A percentile compares a stretch with the other conserved stretches of the same genome.
These are phyloP conservation scores for Phocides pigmalion DNA, from an alignment of 1,140 invertebrate genomes.

Conservation along the genomic window DNA sequence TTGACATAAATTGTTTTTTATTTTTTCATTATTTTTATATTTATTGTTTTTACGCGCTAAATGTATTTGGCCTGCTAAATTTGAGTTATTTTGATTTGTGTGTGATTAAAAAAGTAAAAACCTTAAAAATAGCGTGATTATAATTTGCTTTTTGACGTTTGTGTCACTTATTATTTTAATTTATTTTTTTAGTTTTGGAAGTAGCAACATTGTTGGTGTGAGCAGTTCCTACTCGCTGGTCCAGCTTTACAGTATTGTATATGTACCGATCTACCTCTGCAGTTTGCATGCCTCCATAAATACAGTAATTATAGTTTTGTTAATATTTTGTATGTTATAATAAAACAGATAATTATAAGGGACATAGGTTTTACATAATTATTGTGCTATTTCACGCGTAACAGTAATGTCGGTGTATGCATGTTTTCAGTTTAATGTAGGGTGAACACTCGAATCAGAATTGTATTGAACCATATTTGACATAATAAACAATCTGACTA, in stretches of 20 bases:
- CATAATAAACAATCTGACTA: constrained; percentile 79
- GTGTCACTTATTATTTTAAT: constrained; percentile 11
- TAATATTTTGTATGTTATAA: constrained; percentile 76
- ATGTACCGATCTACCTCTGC: constrained; percentile 77
- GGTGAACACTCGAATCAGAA: constrained; percentile 65
- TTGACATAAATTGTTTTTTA: constrained; percentile 8
- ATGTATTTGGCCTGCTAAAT: constrained; percentile 27
- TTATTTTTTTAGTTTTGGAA: constrained; percentile 17
- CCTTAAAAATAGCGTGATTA: constrained; percentile 20
- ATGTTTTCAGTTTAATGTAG: constrained; percentile 67
- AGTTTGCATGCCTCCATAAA: constrained; percentile 68
- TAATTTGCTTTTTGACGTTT: constrained; percentile 22
- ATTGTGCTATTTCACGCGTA: constrained; percentile 54
- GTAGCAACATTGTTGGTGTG: constrained; percentile 20
- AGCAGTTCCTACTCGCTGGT: constrained; percentile 27
- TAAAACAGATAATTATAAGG: constrained; percentile 66
- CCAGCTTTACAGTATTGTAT: constrained; percentile 50
- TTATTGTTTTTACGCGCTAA: constrained; percentile 24
- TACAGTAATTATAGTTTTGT: constrained; percentile 76
- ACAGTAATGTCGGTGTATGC: constrained; percentile 57
- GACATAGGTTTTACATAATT: constrained; percentile 70
- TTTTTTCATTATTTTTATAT: constrained; percentile 12
- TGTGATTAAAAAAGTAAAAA: constrained; percentile 22
- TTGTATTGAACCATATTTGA: constrained; percentile 66
- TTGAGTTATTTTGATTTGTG: constrained; percentile 27